Evolutionary conservation across 1,140 invertebrate genomes (phyloP), one percentile per base, ranked within the genome.

Genomic region (Atta colombica): DNA sequence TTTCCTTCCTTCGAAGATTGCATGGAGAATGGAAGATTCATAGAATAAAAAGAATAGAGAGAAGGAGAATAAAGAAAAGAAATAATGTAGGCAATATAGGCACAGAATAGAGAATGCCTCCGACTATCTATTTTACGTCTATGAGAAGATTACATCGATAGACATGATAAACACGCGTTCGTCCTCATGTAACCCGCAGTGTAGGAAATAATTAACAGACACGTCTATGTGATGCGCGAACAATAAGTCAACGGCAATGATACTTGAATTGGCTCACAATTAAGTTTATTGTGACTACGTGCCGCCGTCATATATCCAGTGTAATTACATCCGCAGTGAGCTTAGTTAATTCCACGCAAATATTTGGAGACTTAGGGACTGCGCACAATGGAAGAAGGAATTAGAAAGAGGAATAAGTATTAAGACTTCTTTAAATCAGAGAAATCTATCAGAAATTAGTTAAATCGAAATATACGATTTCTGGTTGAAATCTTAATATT

Each of bases 231-330:
- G 58, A 45, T 28, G 39, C 28, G 39, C 68, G 68, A 39, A 82
- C 39, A 63, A 84, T 75, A 74, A 84, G 58, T 53, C 80, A 69
- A 84, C 80, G 53, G 6, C 35, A 31, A 49, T 49, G 55, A 25
- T 35, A 63, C 69, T 61, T 84, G 80, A 80, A 81, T 72, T 25
- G 84, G 45, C 74, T 81, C 21, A 71, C 77, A 87, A 89, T 90
- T 88, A 89, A 80, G 51, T 82, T 65, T 63, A 87, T 86, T 89
- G 78, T 80, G 88, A 81, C 58, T 39, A 61, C 55, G 78, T 14
- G 21, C 31, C 45, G n/a, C 21, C n/a, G 39, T 65, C 39, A 53
- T 18, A 14, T 45, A 84, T 84, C 80, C 80, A 69, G 80, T 61
- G 31, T 18, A 77, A 89, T 89, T 82, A 81, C 61, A 72, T 77